These are phyloP conservation scores for Diploscapter pachys DNA, from an alignment of 1,140 invertebrate species.

Conservation along the genomic window DNA sequence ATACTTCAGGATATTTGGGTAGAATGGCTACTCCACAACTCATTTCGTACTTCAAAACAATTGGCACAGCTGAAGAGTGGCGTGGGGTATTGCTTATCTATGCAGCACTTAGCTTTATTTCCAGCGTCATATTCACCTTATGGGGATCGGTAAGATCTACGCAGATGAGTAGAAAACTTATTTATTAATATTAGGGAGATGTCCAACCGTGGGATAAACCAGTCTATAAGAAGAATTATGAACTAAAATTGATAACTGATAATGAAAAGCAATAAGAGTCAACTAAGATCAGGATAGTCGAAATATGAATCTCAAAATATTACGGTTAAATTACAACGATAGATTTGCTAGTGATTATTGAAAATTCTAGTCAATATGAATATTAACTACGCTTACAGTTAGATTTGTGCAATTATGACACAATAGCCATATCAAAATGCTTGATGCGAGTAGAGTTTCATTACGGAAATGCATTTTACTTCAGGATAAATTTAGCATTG, in stretches of 20 bases:
- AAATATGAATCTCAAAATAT: too few species aligned
- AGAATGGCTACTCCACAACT: neutral
- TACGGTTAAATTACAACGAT: too few species aligned
- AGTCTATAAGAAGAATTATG: neutral
- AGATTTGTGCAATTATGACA: too few species aligned
- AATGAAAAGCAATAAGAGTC: too few species aligned
- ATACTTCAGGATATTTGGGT: conserved; percentile 6
- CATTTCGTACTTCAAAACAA: neutral
- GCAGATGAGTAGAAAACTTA: neutral
- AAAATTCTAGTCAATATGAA: too few species aligned
- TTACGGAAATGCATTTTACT: too few species aligned
- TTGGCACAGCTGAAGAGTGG: conserved; percentile 25
- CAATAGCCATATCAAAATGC: too few species aligned
- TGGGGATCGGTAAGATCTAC: conserved; percentile 2
- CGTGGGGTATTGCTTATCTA: conserved; percentile 12
- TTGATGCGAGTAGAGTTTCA: too few species aligned
- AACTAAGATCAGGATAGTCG: too few species aligned
- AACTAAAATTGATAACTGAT: conserved; percentile 2
- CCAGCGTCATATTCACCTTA: neutral
- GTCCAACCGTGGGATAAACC: neutral
- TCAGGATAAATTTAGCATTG: too few species aligned
- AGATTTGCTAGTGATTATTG: too few species aligned
- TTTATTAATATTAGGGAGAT: neutral
- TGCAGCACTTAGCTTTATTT: neutral
- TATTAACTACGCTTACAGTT: too few species aligned